Evolutionary conservation across 2,797 vertebrate genomes (phyloP).

Genomic region (Phylloscopus collybita): DNA sequence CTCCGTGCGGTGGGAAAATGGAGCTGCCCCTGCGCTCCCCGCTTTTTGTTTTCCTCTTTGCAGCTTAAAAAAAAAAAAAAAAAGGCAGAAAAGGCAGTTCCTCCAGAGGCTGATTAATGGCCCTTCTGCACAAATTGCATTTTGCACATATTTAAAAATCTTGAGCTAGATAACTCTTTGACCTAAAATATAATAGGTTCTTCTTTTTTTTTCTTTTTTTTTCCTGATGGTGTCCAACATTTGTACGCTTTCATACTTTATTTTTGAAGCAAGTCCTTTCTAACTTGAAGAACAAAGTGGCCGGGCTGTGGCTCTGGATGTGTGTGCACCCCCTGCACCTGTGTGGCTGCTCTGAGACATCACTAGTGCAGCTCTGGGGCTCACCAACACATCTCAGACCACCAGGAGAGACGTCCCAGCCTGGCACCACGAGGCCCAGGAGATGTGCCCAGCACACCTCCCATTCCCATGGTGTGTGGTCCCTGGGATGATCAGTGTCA

Average conservation of each 20-base stretch:
- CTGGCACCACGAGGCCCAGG: background rate
- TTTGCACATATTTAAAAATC: conserved; percentile 52
- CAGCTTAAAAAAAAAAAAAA: background rate
- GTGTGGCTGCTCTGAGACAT: background rate
- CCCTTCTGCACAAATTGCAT: conserved; percentile 4
- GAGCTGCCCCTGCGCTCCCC: background rate
- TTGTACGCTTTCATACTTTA: background rate
- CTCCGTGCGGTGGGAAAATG: background rate
- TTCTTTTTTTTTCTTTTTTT: background rate
- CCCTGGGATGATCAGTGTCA: background rate
- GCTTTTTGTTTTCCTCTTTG: background rate
- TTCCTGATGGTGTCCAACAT: background rate
- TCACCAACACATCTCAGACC: background rate
- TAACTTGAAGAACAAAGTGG: background rate
- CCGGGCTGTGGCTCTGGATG: background rate
- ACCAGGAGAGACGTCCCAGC: background rate
- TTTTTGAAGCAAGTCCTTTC: background rate
- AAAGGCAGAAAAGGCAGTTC: background rate
- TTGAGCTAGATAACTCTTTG: conserved; percentile 42
- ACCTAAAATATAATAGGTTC: conserved; percentile 9
- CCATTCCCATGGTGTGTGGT: background rate
- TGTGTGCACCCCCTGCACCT: fast-evolving
- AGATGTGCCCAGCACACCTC: fast-evolving
- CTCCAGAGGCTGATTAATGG: background rate
- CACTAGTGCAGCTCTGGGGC: background rate